Percentiles rank a stretch among this genome's conserved stretches.
Evolutionary conservation across 2,113 vertebrate genomes (phyloP).

Genomic region (Panthera leo): DNA sequence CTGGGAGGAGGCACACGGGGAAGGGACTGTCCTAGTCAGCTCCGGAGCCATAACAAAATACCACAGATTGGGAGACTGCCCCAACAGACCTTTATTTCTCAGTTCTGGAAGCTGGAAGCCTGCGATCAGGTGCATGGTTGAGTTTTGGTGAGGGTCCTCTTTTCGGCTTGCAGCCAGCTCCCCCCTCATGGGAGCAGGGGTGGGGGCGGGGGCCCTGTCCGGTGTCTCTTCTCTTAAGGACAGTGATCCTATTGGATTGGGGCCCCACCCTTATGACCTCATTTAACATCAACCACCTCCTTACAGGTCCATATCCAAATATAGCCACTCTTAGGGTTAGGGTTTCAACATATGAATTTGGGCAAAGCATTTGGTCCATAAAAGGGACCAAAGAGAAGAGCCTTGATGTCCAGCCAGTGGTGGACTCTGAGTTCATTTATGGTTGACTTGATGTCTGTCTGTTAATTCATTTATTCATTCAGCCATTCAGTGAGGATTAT

Average conservation of each 20-base stretch:
- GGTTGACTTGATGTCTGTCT: background rate
- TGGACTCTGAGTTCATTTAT: background rate
- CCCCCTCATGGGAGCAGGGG: background rate
- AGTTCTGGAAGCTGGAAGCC: background rate
- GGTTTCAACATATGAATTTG: background rate
- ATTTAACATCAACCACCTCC: background rate
- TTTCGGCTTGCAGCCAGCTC: background rate
- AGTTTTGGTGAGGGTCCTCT: background rate
- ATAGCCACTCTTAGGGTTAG: background rate
- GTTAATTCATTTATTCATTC: background rate
- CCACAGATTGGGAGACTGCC: background rate
- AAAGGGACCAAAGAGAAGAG: background rate
- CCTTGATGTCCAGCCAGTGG: background rate
- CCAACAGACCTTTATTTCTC: background rate
- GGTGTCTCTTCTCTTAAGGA: background rate
- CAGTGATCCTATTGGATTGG: background rate
- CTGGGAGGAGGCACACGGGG: background rate
- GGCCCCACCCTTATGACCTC: background rate
- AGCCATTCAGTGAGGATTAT: background rate
- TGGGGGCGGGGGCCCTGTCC: background rate
- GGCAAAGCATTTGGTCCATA: background rate
- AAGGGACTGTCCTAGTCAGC: background rate
- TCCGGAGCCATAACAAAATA: background rate
- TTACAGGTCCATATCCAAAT: background rate
- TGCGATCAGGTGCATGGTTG: background rate